phyloP scores from a whole-genome alignment of 2,113 vertebrate genomes.

The Proteles cristata region DNA sequence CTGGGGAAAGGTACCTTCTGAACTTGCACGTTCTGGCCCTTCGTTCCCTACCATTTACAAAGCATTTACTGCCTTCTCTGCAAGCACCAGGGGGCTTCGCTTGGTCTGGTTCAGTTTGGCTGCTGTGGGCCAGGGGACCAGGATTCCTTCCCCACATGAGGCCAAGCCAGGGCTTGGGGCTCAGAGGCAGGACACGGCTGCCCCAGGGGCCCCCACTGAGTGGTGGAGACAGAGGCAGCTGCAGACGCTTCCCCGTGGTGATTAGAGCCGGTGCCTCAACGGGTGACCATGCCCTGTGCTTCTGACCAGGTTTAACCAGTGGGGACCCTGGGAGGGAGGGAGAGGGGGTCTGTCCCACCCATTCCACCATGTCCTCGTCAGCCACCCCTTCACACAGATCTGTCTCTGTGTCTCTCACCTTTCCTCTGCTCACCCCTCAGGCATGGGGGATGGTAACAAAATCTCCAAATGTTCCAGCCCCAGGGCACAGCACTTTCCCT shows the following conservation, averaged over 20 bases:
- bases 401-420: too few species aligned
- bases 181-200: background rate
- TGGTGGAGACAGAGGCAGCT: background rate
- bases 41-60: too few species aligned
- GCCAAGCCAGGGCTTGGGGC: background rate
- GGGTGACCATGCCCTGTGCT: background rate
- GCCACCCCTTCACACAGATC: background rate
- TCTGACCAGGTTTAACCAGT: background rate
- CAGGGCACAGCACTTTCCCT: background rate
- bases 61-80: background rate
- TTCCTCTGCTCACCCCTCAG: background rate
- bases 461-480: background rate
- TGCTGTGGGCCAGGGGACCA: too few species aligned
- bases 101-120: background rate
- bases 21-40: background rate
- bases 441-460: background rate
- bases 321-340: background rate
- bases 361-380: background rate
- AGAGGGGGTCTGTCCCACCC: fast-evolving
- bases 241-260: fast-evolving
- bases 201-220: background rate
- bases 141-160: background rate
- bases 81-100: background rate
- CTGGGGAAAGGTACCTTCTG: background rate
- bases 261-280: background rate